Evolutionary conservation across 1,140 invertebrate species (phyloP).

Genomic region (Cotesia typhae): DNA sequence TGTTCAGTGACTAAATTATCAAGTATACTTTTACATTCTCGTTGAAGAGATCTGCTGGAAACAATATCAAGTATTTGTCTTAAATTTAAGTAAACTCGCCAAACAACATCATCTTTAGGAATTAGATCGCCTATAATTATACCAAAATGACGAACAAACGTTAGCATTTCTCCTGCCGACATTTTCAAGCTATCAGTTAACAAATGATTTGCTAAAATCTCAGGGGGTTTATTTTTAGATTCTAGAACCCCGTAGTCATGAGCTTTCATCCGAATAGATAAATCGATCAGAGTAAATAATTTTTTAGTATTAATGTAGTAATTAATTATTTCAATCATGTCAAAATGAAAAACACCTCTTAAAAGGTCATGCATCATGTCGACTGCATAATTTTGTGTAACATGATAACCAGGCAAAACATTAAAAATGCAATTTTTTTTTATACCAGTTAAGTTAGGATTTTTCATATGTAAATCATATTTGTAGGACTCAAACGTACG

Average conservation of each 20-base stretch:
- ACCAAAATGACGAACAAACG: slow-evolving; percentile 29
- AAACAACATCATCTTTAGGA: slow-evolving; percentile 19
- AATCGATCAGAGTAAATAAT: slow-evolving; percentile 46
- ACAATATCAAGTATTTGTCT: slow-evolving; percentile 19
- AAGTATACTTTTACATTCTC: too few species aligned
- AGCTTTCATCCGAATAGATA: slow-evolving; percentile 40
- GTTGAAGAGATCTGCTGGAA: neutral
- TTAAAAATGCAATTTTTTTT: slow-evolving; percentile 53
- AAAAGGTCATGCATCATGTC: slow-evolving; percentile 60
- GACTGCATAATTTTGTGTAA: slow-evolving; percentile 51
- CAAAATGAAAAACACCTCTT: slow-evolving; percentile 55
- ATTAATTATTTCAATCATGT: slow-evolving; percentile 49
- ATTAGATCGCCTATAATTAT: slow-evolving; percentile 28
- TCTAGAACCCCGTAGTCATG: slow-evolving; percentile 5
- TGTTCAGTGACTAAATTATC: too few species aligned
- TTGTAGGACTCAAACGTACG: neutral
- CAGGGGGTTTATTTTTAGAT: neutral
- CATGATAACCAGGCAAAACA: slow-evolving; percentile 49
- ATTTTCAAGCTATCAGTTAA: slow-evolving; percentile 9
- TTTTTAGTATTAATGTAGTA: slow-evolving; percentile 47
- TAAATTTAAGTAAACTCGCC: slow-evolving; percentile 9
- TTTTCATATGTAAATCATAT: neutral
- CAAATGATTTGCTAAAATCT: slow-evolving; percentile 20
- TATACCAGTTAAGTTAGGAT: slow-evolving; percentile 39
- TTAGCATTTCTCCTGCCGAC: slow-evolving; percentile 28